Evolutionary conservation across 2,888 invertebrate genomes (phyloP).

Genomic region (Macaria liturata): DNA sequence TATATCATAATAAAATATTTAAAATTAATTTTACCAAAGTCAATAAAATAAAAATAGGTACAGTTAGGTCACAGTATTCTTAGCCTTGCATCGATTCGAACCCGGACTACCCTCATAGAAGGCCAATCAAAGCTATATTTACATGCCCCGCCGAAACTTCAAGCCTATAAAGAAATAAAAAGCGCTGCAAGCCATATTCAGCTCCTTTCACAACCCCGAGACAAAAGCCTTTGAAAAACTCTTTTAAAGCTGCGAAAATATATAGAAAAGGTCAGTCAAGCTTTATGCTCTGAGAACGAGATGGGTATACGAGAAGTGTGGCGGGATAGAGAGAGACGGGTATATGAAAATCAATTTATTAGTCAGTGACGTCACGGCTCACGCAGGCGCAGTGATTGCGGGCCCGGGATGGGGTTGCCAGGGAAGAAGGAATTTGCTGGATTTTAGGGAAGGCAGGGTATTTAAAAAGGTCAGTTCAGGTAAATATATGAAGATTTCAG

Average conservation of each 20-base stretch:
- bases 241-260: constrained; percentile 68
- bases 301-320: constrained; percentile 41
- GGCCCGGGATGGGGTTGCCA: constrained; percentile 74
- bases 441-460: constrained; percentile 19
- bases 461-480: too few species aligned
- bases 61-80: constrained; percentile 29
- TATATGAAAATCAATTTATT: constrained; percentile 83
- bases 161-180: constrained; percentile 50
- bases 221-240: constrained; percentile 73
- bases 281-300: constrained; percentile 64
- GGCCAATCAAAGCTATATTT: constrained; percentile 27
- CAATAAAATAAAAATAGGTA: not conserved
- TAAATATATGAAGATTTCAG: too few species aligned
- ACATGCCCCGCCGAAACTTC: constrained; percentile 31
- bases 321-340: constrained; percentile 52
- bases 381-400: constrained; percentile 68
- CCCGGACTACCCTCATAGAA: constrained; percentile 19
- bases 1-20: too few species aligned
- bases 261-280: constrained; percentile 77
- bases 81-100: constrained; percentile 29
- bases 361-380: constrained; percentile 78
- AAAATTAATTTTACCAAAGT: too few species aligned
- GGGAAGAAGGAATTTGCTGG: constrained; percentile 25
- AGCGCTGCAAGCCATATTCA: constrained; percentile 57
- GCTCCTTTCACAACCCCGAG: constrained; percentile 64